phyloP scores from a whole-genome alignment of 2,797 vertebrate genomes.

The Enteromius viviparus region DNA sequence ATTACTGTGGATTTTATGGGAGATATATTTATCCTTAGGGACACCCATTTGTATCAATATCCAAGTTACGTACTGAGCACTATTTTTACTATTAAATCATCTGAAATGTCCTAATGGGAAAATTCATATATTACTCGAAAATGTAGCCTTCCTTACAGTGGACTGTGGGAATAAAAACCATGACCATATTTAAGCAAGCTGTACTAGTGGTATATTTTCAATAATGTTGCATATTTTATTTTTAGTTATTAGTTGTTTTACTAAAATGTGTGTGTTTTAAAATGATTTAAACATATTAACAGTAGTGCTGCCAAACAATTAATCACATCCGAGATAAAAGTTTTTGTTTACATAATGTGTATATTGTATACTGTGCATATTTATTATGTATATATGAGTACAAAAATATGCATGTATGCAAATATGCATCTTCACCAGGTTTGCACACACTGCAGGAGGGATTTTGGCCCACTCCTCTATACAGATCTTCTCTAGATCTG shows the following conservation, averaged over 20 bases:
- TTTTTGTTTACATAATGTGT: background rate
- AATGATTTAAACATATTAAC: background rate
- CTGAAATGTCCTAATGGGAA: constrained; percentile 41
- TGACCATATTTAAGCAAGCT: constrained; percentile 9
- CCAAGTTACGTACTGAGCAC: constrained; percentile 32
- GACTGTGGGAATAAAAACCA: constrained; percentile 28
- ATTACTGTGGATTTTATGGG: constrained; percentile 26
- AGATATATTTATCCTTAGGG: constrained; percentile 48
- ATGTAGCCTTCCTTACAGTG: constrained; percentile 19
- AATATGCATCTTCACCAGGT: too few relatives aligned
- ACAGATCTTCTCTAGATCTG: too few relatives aligned
- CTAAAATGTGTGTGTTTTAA: background rate
- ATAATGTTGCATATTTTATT: background rate
- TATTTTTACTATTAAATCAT: constrained; percentile 50
- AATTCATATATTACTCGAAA: constrained; percentile 36
- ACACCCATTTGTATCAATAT: constrained; percentile 51
- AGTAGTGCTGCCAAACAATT: background rate
- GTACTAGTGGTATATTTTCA: background rate
- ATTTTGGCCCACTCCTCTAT: too few relatives aligned
- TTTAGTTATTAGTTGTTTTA: background rate
- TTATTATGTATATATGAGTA: too few relatives aligned
- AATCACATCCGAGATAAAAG: background rate
- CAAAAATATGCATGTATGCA: too few relatives aligned
- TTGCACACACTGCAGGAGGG: too few relatives aligned
- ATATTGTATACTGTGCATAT: background rate